phyloP scores from a whole-genome alignment of 2,797 vertebrate species.

The Leucoraja ocellata region DNA sequence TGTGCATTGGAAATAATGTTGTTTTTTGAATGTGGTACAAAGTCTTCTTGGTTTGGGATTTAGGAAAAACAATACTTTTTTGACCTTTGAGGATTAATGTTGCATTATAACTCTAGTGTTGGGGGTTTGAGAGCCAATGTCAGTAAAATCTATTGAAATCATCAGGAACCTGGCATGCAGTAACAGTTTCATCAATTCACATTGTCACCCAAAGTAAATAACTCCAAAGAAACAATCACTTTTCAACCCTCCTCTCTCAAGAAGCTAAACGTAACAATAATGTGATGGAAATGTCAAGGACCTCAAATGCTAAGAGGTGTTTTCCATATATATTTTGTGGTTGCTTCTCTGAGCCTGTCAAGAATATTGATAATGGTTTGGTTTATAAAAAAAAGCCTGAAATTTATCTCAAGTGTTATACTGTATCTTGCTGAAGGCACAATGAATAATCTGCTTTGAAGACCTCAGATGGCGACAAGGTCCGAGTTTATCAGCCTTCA shows the following conservation, averaged over 20 bases:
- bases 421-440: neutral
- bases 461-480: neutral
- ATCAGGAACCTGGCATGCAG: neutral
- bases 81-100: neutral
- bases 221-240: neutral
- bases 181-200: neutral
- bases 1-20: neutral
- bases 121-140: neutral
- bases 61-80: neutral
- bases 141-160: neutral
- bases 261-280: neutral
- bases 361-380: slow-evolving; percentile 14
- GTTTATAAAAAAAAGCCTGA: neutral
- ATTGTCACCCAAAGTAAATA: neutral
- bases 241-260: neutral
- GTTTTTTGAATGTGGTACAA: neutral
- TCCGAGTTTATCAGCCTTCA: too few species aligned
- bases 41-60: neutral
- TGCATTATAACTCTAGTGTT: neutral
- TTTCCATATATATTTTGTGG: neutral
- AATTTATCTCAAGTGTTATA: neutral
- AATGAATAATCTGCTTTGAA: neutral
- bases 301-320: neutral
- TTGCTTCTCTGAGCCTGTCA: neutral
- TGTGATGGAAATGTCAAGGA: neutral